Base-by-base conservation (phyloP, 2,113 vertebrate genomes). In the Cinclus mexicanus region DNA sequence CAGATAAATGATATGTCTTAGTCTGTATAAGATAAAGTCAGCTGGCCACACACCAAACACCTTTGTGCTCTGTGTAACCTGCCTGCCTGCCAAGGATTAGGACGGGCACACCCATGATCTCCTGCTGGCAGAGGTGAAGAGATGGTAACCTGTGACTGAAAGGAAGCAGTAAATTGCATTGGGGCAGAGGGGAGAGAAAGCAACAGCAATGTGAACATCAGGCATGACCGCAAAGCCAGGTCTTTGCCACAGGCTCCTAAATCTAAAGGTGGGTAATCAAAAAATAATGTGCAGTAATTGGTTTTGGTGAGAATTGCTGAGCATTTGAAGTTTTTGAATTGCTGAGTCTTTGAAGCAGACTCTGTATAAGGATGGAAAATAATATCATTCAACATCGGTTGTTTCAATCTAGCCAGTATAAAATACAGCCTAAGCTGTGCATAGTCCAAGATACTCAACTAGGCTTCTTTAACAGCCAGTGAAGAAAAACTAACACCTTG, bases 41-140 rank as follows among this genome's bases (percentile, higher is more conserved):
- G 16, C 10, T 0, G 0, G 23, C 24, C 60, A 26, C 22, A 12
- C 33, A 53, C 28, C 31, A 41, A n/a, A 39, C 14, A 74, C 13
- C n/a, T 72, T 5, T 35, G 35, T 68, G 20, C 35, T 47, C 26
- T 41, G 14, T 11, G n/a, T 11, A 41, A 41, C 52, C 29, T 22
- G 24, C 22, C 42, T 63, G 60, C 41, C 67, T 53, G 21, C 55
- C 42, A 42, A 35, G 42, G 15, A 8, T 29, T 6, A 39, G 13
- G 39, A 57, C 61, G 18, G 75, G 31, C 31, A 42, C 15, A 28
- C 5, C 7, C 22, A 3, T 6, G 13, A 28, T 37, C 20, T 60
- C 7, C 71, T 26, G 8, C 63, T 49, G 71, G 12, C 21, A 76
- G 67, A 35, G 13, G 25, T 7, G 15, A 74, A 23, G 35, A 35